Evolutionary conservation across 2,113 vertebrate species (phyloP).

Genomic region (Rhizomys pruinosus): DNA sequence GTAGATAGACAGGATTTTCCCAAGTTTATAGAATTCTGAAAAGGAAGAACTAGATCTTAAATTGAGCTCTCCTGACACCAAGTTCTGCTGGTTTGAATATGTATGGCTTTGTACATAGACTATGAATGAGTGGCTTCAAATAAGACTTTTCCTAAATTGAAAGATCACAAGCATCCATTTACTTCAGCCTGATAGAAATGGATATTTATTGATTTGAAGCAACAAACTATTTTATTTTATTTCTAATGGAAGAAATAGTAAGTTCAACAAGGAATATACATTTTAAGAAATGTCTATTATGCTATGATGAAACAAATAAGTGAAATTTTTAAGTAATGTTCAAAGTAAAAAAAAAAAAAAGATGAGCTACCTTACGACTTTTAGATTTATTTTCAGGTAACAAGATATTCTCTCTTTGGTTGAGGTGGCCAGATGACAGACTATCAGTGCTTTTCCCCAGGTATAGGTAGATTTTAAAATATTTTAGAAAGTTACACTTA

Average conservation of each 20-base stretch:
- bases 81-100: neutral
- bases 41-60: neutral
- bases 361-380: neutral
- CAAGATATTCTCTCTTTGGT: neutral
- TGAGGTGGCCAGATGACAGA: neutral
- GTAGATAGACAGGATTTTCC: neutral
- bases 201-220: slow-evolving; percentile 16
- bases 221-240: neutral
- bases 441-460: neutral
- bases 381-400: neutral
- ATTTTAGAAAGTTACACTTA: neutral
- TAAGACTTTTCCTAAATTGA: neutral
- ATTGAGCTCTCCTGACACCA: neutral
- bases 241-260: neutral
- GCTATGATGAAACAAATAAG: neutral
- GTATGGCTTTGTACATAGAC: too few species aligned
- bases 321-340: neutral
- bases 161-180: neutral
- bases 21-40: neutral
- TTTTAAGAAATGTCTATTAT: neutral
- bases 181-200: neutral
- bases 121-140: neutral
- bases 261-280: neutral
- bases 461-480: neutral
- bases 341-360: neutral